Percentiles rank a stretch among this genome's conserved stretches.
Conservation (phyloP, 1,140 invertebrate genomes). For the Saccostrea glomerata region DNA sequence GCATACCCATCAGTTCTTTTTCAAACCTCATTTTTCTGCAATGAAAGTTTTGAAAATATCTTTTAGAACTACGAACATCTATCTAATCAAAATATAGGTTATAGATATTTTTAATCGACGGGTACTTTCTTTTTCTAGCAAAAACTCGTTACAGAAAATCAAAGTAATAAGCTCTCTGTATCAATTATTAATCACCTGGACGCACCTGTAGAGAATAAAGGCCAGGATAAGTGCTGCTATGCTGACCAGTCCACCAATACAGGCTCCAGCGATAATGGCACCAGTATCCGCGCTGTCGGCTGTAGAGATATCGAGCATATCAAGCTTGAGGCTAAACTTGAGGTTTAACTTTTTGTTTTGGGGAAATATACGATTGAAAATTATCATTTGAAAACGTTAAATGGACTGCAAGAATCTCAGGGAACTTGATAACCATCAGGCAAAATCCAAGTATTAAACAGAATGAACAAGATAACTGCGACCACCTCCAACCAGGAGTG, state of each 20-base stretch:
- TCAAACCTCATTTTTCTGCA: constrained; percentile 64
- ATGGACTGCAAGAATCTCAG: no score
- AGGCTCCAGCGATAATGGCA: background rate
- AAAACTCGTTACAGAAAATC: no score
- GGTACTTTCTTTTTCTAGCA: no score
- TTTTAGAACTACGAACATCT: background rate
- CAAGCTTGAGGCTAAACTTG: no score
- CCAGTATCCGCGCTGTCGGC: background rate
- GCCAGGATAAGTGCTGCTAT: background rate
- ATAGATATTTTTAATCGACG: no score
- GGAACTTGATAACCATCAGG: no score
- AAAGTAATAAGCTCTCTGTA: background rate
- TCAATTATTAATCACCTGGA: background rate
- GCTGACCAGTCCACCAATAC: background rate
- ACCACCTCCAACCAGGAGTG: no score
- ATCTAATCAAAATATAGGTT: background rate
- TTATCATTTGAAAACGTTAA: no score
- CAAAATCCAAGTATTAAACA: no score
- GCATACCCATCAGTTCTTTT: constrained; percentile 64
- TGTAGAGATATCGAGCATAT: background rate
- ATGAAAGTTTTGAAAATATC: background rate
- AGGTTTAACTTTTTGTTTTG: no score
- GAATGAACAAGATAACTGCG: no score
- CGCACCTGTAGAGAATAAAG: background rate
- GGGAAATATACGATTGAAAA: no score